phyloP scores from a whole-genome alignment of 2,113 vertebrate species.

The Pituophis catenifer region DNA sequence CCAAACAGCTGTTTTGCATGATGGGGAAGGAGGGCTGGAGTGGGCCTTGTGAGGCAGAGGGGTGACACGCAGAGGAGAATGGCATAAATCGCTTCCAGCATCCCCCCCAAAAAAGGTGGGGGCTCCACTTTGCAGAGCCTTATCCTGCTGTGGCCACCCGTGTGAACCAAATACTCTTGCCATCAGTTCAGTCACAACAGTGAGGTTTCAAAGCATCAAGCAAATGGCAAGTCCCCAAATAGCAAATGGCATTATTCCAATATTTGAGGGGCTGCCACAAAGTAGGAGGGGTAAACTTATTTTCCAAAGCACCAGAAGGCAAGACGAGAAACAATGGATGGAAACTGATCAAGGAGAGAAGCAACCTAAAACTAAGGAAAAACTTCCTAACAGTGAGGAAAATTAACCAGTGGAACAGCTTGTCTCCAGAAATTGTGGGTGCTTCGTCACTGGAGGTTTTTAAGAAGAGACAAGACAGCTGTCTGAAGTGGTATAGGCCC shows the following conservation, averaged over 20 bases:
- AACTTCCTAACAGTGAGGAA: background rate
- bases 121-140: background rate
- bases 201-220: background rate
- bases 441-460: background rate
- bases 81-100: background rate
- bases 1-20: constrained; percentile 46
- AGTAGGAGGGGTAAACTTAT: background rate
- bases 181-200: background rate
- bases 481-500: background rate
- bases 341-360: background rate
- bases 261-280: background rate
- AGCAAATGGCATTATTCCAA: background rate
- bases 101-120: no score
- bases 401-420: background rate
- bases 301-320: background rate
- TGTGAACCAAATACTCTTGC: background rate
- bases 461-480: background rate
- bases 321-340: background rate
- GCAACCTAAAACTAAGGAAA: background rate
- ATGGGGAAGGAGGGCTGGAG: background rate
- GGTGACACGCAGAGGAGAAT: background rate
- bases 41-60: background rate
- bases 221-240: background rate
- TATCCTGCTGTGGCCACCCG: background rate
- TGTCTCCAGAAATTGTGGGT: background rate